Evolutionary conservation across 2,113 vertebrate genomes (phyloP).

Genomic region (Oreochromis aureus): DNA sequence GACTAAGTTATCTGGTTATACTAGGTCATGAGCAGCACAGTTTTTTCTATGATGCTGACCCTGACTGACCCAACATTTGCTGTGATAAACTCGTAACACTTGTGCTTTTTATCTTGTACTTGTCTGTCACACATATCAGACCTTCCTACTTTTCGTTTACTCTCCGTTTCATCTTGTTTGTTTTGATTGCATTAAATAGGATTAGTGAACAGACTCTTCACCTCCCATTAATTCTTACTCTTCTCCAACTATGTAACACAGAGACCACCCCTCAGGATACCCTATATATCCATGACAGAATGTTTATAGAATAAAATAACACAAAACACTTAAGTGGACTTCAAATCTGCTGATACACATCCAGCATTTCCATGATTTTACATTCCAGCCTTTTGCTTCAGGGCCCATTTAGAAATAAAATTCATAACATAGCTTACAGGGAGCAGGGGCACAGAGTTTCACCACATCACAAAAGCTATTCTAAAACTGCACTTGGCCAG

Average conservation of each 20-base stretch:
- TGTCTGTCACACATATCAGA: neutral
- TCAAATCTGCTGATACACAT: conserved; percentile 56
- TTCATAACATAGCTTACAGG: conserved; percentile 39
- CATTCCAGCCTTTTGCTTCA: conserved; percentile 14
- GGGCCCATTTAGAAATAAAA: conserved; percentile 51
- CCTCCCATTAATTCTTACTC: conserved; percentile 26
- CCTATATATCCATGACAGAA: conserved; percentile 52
- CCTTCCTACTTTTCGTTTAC: neutral
- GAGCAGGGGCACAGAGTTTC: neutral
- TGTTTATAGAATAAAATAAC: conserved; percentile 72
- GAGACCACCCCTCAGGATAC: conserved; percentile 62
- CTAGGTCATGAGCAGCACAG: neutral
- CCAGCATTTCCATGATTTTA: conserved; percentile 34
- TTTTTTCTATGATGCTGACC: neutral
- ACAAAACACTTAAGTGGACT: conserved; percentile 29
- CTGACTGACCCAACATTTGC: neutral
- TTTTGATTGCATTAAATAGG: conserved; percentile 40
- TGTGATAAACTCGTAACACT: neutral
- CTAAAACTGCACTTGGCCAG: neutral
- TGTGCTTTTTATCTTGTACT: neutral
- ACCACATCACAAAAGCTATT: neutral
- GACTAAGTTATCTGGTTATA: conserved; percentile 41
- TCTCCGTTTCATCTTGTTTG: neutral
- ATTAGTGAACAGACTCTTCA: conserved; percentile 15
- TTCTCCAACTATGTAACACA: conserved; percentile 13